These are phyloP conservation scores for Tenthredo mesomela DNA, from an alignment of 2,888 invertebrate genomes.

Conservation along the genomic window DNA sequence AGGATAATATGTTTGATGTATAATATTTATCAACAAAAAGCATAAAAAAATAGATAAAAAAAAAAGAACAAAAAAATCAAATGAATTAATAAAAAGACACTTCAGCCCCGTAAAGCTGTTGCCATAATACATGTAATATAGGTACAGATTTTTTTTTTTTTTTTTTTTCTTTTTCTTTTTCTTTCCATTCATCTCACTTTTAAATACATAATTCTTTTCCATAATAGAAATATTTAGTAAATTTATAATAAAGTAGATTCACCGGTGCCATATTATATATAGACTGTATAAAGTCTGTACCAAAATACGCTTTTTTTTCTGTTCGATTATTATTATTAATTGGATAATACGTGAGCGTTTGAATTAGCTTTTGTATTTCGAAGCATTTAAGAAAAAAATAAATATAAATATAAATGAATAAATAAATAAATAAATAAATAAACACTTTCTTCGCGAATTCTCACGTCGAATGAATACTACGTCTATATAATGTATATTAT, in stretches of 20 bases:
- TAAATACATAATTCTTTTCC: background rate
- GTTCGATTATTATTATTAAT: background rate
- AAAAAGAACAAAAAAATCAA: background rate
- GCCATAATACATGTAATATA: constrained; percentile 3
- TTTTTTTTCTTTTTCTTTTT: background rate
- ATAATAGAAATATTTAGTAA: background rate
- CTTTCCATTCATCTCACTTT: background rate
- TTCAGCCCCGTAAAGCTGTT: background rate
- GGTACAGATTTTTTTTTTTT: background rate
- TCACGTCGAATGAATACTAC: background rate
- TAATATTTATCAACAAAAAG: background rate
- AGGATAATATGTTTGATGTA: background rate
- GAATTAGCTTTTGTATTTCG: background rate
- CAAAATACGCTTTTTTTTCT: background rate
- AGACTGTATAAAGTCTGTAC: constrained; percentile 1
- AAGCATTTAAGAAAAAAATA: background rate
- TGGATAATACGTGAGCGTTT: background rate
- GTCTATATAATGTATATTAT: background rate
- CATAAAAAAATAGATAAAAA: background rate
- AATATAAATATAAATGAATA: background rate
- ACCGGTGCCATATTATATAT: constrained; percentile 12
- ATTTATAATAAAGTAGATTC: constrained; percentile 2
- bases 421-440: background rate
- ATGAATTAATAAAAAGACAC: background rate
- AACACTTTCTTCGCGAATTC: background rate